Evolutionary conservation across 35 echinoderm and acorn worm genomes (phyloP), one percentile per base, ranked within the genome.

Genomic region (Hemicentrotus pulcherrimus): DNA sequence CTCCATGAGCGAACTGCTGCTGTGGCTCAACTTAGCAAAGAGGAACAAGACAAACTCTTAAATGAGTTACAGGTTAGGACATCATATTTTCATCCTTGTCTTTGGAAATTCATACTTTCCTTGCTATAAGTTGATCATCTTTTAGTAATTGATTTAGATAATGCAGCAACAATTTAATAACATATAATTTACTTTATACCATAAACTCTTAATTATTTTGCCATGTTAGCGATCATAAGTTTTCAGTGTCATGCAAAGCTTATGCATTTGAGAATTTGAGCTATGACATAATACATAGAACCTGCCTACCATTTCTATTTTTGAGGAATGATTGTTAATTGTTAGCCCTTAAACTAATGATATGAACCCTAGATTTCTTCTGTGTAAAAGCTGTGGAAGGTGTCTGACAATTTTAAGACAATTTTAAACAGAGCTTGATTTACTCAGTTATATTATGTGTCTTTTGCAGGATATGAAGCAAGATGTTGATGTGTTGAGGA

Each of bases 11-110:
- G 87, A 33, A 93, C 91, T 46, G 91, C 91, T 47, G 91, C 91
- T 93, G 48, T 86, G 61, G 19, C 94, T 46, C 65, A 86, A 96
- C 96, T 95, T 31, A 98, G 94, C 94, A 97, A 96, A 85, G 97
- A 94, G 55, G 95, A 97, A 94, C 97, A 98, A 89, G 95, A 96
- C 33, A 88, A 70, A 32, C 94, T 95, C 5, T 89, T 91, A 19
- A 45, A 46, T 60, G 94, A 96, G 65, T 48, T 96, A 50, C 94
- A 96, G 91, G 91, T 93, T 41, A 47, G 88, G 10, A 90, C 31
- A 41, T 5, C 32, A 90, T 78, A 78, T 78, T n/a, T 78, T 24
- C 16, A 2, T 10, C 9, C 16, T 59, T 2, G 11, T 59, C 11
- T 59, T 14, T 59, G 10, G 10, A 78, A 70, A 28, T 78, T 78